Evolutionary conservation across 2,797 vertebrate genomes (phyloP).

Genomic region (Falco cherrug): DNA sequence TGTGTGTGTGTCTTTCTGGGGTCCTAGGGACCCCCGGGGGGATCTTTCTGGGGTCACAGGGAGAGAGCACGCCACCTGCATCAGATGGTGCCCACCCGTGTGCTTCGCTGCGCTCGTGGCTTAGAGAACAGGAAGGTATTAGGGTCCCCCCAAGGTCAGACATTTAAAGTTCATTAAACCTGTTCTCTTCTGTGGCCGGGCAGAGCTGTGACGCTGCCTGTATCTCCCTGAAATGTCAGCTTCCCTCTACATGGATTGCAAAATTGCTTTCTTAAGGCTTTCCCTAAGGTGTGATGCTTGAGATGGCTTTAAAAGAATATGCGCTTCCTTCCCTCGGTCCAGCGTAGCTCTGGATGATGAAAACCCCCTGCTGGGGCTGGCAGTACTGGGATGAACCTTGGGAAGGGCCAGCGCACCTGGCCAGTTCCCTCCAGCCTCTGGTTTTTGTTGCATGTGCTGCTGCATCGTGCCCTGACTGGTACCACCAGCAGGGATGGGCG

Average conservation of each 20-base stretch:
- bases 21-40: neutral
- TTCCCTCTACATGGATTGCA: neutral
- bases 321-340: rapidly evolving
- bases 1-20: neutral
- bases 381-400: neutral
- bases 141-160: neutral
- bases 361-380: rapidly evolving
- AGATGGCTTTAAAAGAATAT: rapidly evolving
- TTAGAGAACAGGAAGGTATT: neutral
- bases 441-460: neutral
- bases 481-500: neutral
- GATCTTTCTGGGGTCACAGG: neutral
- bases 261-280: neutral
- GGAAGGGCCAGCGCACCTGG: neutral
- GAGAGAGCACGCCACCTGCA: rapidly evolving
- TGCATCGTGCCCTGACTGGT: neutral
- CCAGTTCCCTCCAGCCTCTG: neutral
- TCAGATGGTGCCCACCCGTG: rapidly evolving
- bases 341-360: rapidly evolving
- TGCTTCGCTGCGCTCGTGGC: neutral
- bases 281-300: neutral
- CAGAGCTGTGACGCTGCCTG: neutral
- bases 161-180: neutral
- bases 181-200: rapidly evolving
- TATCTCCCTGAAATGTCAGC: neutral